Evolutionary conservation across 2,888 invertebrate genomes (phyloP), one percentile per base, ranked within the genome.

Genomic region (Eledona agricola): DNA sequence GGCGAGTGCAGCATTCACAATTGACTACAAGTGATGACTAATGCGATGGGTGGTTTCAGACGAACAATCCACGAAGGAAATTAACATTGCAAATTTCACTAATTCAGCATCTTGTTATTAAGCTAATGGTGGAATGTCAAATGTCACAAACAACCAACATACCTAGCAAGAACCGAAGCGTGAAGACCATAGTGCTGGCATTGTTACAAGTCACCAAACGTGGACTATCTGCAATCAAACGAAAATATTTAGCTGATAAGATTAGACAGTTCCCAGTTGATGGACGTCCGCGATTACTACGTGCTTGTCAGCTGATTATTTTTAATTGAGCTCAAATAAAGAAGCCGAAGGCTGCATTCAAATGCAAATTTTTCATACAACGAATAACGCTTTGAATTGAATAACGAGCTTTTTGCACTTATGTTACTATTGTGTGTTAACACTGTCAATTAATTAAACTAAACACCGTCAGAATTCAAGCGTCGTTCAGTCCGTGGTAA

Each of bases 181-280:
- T 71, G 67, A 72, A 71, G 67, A 70, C 73, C 76, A 76, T 76
- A 75, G 66, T 73, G 72, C 63, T 70, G 62, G 69, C 72, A 74
- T 73, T 63, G 60, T 68, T 57, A 53, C 59, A 43, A 43, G 43
- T 53, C 50, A 52, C 53, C 46, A 47, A 63, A 62, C 61, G 56
- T 60, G 57, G 58, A 58, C 63, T 63, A 69, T 67, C 72, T 72
- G 71, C 4, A 72, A 72, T 46, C 64, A 62, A 67, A 64, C 12
- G 35, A 26, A 31, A 11, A 5, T 7, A 31, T 29, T 17, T 40
- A 34, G 19, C 10, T 35, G 29, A 37, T 37, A 29, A 47, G 45
- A 45, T 42, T 22, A 26, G 34, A 31, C 34, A 17, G 3, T 11
- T 4, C 22, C 1, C n/a, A 9, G 2, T 6, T 11, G 10, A 20